These are phyloP conservation scores for Marasmarcha lunaedactyla DNA, from an alignment of 2,888 invertebrate genomes.

Conservation along the genomic window DNA sequence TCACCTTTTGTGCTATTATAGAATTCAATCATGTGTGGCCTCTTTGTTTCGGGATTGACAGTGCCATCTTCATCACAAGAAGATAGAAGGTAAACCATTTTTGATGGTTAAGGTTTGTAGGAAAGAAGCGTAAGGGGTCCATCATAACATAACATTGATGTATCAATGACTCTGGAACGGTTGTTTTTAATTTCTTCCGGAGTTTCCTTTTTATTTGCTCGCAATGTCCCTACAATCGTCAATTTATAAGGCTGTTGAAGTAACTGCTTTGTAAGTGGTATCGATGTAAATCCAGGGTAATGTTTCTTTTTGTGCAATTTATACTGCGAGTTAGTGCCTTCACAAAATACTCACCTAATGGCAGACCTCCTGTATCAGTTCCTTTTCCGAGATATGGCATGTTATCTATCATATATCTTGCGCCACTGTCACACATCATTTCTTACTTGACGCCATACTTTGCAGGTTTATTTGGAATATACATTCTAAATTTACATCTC, in stretches of 20 bases:
- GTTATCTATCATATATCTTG: constrained; percentile 12
- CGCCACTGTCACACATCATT: constrained; percentile 24
- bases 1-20: constrained; percentile 12
- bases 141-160: constrained; percentile 22
- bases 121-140: constrained; percentile 22
- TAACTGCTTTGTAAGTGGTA: constrained; percentile 17
- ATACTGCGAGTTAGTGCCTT: constrained; percentile 8
- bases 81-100: constrained; percentile 19
- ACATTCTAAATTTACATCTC: constrained; percentile 8
- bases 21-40: constrained; percentile 10
- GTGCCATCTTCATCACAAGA: constrained; percentile 17
- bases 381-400: constrained; percentile 24
- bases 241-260: not conserved
- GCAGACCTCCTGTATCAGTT: constrained; percentile 16
- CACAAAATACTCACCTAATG: constrained; percentile 10
- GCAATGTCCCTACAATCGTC: not conserved
- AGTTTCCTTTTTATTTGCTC: constrained; percentile 24
- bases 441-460: constrained; percentile 23
- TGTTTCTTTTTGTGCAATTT: not conserved
- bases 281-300: constrained; percentile 17
- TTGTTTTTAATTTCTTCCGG: constrained; percentile 18
- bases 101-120: constrained; percentile 20
- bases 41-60: constrained; percentile 7
- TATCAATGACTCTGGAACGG: constrained; percentile 16
- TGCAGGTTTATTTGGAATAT: constrained; percentile 13